Conservation (phyloP, 2,113 vertebrate genomes). For the Todiramphus saurophagus region DNA sequence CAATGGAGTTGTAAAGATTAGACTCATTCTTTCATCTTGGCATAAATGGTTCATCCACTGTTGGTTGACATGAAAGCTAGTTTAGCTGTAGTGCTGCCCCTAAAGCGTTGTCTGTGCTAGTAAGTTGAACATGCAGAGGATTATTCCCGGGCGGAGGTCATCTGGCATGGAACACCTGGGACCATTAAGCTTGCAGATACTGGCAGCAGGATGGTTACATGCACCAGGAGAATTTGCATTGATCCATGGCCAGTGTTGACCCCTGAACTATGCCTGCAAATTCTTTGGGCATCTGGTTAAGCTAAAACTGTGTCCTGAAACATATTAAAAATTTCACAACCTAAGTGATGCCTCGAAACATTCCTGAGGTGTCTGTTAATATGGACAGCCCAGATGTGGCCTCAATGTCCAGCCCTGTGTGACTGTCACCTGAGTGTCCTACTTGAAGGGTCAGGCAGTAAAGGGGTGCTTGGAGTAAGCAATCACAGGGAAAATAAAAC, state of each 20-base stretch:
- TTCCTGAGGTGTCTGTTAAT: not conserved
- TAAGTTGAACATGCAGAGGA: not conserved
- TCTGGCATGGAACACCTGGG: not conserved
- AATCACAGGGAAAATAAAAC: not conserved
- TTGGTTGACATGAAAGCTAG: not conserved
- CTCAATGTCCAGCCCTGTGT: not conserved
- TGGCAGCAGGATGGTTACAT: not conserved
- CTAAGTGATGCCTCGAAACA: not conserved
- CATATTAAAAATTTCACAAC: not conserved
- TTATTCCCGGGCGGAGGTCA: not conserved
- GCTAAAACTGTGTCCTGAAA: not conserved
- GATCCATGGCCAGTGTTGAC: fast-evolving
- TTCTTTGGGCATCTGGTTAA: not conserved
- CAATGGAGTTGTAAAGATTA: not conserved
- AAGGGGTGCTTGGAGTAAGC: not conserved
- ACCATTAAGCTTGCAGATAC: not conserved
- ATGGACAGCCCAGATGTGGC: not conserved
- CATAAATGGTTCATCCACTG: not conserved
- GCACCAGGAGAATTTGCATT: fast-evolving
- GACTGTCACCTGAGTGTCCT: not conserved
- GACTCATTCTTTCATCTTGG: not conserved
- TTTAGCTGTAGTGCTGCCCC: not conserved
- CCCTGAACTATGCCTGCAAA: not conserved
- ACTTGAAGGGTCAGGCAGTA: not conserved
- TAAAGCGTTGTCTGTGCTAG: not conserved